Conservation (phyloP, 2,113 vertebrate species). For the Chaetops frenatus region DNA sequence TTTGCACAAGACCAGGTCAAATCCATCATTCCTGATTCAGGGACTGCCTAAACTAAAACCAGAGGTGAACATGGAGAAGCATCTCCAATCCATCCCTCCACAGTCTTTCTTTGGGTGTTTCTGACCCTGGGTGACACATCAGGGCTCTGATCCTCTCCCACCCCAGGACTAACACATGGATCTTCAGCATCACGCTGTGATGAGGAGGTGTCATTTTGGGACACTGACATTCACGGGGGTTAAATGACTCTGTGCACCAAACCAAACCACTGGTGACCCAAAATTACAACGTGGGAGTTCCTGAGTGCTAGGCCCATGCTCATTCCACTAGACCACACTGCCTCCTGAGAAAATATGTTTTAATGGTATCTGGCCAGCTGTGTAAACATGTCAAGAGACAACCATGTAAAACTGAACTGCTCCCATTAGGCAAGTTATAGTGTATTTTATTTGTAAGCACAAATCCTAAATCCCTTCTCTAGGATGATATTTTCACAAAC, state of each 20-base stretch:
- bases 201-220: background rate
- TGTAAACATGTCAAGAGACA: conserved; percentile 48
- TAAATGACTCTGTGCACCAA: background rate
- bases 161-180: background rate
- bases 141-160: background rate
- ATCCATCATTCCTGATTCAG: background rate
- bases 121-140: rapidly evolving
- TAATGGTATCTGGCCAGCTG: conserved; percentile 48
- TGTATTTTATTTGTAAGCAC: conserved; percentile 37
- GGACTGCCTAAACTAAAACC: background rate
- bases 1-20: background rate
- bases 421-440: conserved; percentile 8
- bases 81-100: background rate
- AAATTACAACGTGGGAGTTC: conserved; percentile 51
- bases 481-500: background rate
- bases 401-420: conserved; percentile 1
- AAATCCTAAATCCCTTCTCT: background rate
- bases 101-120: background rate
- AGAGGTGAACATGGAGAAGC: background rate
- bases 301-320: background rate
- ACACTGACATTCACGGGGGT: background rate
- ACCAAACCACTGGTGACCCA: conserved; percentile 8
- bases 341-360: conserved; percentile 47
- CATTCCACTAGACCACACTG: conserved; percentile 30
- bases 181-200: background rate